Percentiles rank a stretch among this genome's conserved stretches.
phyloP scores from a whole-genome alignment of 2,888 invertebrate genomes.

The Petrophora chlorosata region DNA sequence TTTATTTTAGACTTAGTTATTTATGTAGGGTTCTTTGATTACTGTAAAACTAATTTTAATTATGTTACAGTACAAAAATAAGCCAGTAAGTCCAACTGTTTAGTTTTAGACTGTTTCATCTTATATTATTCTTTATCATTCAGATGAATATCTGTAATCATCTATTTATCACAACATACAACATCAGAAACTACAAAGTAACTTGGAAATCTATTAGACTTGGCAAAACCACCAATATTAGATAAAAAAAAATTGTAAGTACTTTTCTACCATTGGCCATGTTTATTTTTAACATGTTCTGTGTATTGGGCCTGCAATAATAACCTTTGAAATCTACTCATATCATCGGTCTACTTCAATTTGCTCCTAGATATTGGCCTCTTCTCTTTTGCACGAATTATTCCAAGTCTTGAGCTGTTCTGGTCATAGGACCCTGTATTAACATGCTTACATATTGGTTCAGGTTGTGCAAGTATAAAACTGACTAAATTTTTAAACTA shows the following conservation, averaged over 20 bases:
- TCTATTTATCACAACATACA: constrained; percentile 21
- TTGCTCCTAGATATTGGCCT: constrained; percentile 12
- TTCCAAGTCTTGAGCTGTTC: constrained; percentile 4
- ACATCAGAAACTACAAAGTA: constrained; percentile 19
- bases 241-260: constrained; percentile 24
- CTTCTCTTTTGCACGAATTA: constrained; percentile 17
- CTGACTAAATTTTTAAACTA: constrained; percentile 5
- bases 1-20: neutral
- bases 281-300: constrained; percentile 20
- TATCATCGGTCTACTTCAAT: constrained; percentile 3
- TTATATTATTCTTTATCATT: constrained; percentile 24
- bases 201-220: constrained; percentile 16
- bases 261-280: constrained; percentile 15
- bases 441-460: constrained; percentile 16
- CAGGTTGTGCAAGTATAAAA: constrained; percentile 8
- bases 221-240: constrained; percentile 14
- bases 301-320: constrained; percentile 26
- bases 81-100: constrained; percentile 15
- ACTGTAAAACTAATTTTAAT: constrained; percentile 23
- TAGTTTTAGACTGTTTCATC: constrained; percentile 10
- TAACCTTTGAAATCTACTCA: neutral
- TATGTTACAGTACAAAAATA: constrained; percentile 27
- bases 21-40: constrained; percentile 15
- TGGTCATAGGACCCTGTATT: constrained; percentile 6
- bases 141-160: constrained; percentile 24